Conservation (phyloP, 1,140 invertebrate species). For the Drosophila ficusphila region DNA sequence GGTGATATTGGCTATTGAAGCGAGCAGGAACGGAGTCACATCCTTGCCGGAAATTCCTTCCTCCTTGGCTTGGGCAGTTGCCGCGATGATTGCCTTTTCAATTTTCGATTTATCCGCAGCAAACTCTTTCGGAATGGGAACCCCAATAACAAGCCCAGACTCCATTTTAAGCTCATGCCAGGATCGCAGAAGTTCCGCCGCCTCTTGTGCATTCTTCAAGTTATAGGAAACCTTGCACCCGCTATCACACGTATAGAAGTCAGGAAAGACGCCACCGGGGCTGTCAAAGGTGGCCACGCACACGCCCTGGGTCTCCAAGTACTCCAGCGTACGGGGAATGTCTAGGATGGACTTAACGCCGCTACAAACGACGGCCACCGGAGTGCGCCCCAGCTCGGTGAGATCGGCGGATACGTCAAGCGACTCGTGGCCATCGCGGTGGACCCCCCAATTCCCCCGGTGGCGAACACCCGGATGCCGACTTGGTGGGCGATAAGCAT, state of each 20-base stretch:
- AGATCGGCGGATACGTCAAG: constrained; percentile 98
- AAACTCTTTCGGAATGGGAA: constrained; percentile 92
- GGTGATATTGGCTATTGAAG: constrained; percentile 91
- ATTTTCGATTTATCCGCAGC: constrained; percentile 85
- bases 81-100: constrained; percentile 89
- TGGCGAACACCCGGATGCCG: constrained; percentile 97
- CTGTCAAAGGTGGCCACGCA: constrained; percentile 90
- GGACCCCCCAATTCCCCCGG: constrained; percentile 97
- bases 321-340: constrained; percentile 97
- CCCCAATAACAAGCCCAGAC: constrained; percentile 95
- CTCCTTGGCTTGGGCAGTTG: constrained; percentile 88
- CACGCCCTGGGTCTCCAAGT: constrained; percentile 97
- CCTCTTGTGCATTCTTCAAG: constrained; percentile 87
- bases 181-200: constrained; percentile 89
- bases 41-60: constrained; percentile 92
- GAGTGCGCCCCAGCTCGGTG: constrained; percentile 93
- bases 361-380: constrained; percentile 95
- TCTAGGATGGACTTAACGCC: constrained; percentile 99
- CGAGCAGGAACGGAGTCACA: constrained; percentile 96
- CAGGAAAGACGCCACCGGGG: constrained; percentile 89
- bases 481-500: constrained; percentile 92
- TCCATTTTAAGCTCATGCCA: constrained; percentile 87
- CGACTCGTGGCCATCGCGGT: constrained; percentile 92
- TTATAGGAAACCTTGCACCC: constrained; percentile 89
- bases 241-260: constrained; percentile 93